Evolutionary conservation across 2,888 invertebrate genomes (phyloP), one percentile per base, ranked within the genome.

Genomic region (Cheilosia scutellata): DNA sequence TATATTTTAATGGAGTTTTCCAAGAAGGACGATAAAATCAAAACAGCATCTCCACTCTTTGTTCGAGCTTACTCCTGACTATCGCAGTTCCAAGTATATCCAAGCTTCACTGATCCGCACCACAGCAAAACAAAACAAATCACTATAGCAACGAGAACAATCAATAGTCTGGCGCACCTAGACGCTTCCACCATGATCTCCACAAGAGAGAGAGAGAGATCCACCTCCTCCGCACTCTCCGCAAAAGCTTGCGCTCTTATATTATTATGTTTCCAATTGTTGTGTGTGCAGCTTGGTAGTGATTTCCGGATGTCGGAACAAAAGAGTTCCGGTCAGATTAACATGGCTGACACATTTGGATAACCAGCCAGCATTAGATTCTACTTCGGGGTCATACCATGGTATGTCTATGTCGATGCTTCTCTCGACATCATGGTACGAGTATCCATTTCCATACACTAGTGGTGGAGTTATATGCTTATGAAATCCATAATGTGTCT

Each of bases 281-380:
- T 84, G 37, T 70, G 74, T 75, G 84, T 47, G 82, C 82, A 86
- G 51, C 62, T 77, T 76, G 77, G 40, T 66, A 62, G 66, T 79
- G 84, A 88, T 88, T 88, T 87, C 87, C 87, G 89, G 89, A 89
- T 88, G 88, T 87, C 87, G 71, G 87, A 88, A 89, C 89, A 89
- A 89, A 88, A 87, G 88, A 89, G 89, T 90, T 90, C 89, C 89
- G 90, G 89, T 89, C 88, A 88, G 88, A 88, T 89, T 88, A 80
- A 66, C 87, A 88, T 82, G 82, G 65, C 72, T 86, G 84, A 87
- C 80, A 87, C 86, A 71, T 86, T 86, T 86, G 84, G 84, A 86
- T 80, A 80, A 40, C 33, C 68, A 75, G 57, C 40, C 58, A 75
- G 57, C 72, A 82, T 80, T 82, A 86, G 86, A 72, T 44, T 60